phyloP scores from a whole-genome alignment of 2,797 vertebrate species.

The Chelonia mydas region DNA sequence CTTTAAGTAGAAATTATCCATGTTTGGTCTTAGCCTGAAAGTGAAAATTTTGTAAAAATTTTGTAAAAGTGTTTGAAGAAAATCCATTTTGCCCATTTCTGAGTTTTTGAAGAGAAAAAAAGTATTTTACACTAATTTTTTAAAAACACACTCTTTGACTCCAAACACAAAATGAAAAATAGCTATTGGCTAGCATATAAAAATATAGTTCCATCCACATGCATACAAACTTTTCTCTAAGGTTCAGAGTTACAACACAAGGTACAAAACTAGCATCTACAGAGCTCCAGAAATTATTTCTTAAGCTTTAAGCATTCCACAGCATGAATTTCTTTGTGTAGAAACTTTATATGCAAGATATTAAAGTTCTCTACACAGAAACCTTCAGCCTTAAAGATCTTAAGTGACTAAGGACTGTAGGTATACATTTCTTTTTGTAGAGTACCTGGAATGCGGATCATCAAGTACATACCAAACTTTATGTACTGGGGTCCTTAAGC shows the following conservation, averaged over 20 bases:
- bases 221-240: neutral
- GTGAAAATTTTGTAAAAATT: too few species aligned
- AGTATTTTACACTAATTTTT: too few species aligned
- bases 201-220: neutral
- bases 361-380: neutral
- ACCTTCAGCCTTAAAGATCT: neutral
- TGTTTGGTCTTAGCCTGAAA: neutral
- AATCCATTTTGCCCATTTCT: too few species aligned
- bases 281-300: neutral
- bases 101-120: neutral
- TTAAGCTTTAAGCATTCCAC: neutral
- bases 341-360: neutral
- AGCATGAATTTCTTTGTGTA: neutral
- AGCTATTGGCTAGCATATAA: neutral
- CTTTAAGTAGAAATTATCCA: neutral
- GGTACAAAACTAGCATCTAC: neutral
- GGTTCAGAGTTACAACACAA: neutral
- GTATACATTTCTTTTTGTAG: neutral
- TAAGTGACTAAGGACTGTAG: neutral
- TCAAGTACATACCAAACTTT: neutral
- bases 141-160: too few species aligned
- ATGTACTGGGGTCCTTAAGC: neutral
- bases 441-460: neutral
- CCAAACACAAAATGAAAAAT: neutral
- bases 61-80: too few species aligned